Evolutionary conservation across 1,140 invertebrate species (phyloP), one percentile per base, ranked within the genome.

Genomic region (Glomeris maerens): DNA sequence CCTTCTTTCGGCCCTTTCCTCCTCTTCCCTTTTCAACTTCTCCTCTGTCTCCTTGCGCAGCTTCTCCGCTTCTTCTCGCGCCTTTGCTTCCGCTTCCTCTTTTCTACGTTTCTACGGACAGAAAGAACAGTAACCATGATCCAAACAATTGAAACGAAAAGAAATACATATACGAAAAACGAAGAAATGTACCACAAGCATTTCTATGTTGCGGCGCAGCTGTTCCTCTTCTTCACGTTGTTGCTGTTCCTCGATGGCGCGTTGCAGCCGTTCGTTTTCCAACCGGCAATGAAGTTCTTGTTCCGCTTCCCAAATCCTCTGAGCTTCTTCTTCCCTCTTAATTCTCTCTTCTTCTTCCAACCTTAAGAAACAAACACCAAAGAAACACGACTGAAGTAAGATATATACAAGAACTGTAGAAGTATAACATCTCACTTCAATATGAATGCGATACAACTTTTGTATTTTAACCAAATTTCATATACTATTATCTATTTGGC

Each of bases 271-370:
- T 60, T 83, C 78, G 61, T 84, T 74, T 60, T 78, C 75, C 27
- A 78, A 74, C 38, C 84, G 64, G 52, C 81, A 74, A 2, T 78
- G 61, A 29, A 79, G 77, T 61, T 85, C 83, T 62, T 84, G 81
- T 60, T 86, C 83, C 27, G 83, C 72, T 48, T 57, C 55, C 28
- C 52, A 44, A 26, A 76, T 70, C 38, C 79, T 70, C 58, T 85
- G 81, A 53, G 84, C 77, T 64, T 88, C 84, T 60, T 88, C 84
- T 62, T 90, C 85, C 47, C 73, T 73, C n/a, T 77, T 72, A 60
- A 81, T 73, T 50, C 78, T 62, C 67, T 87, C 83, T 36, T 78
- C 78, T 64, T 87, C 77, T 62, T 83, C 78, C 64, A 78, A 55
- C 55, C 65, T 68, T 58, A 22, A n/a, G n/a, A 62, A 58, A 51